Evolutionary conservation across 2,888 invertebrate species (phyloP), one percentile per base, ranked within the genome.

Genomic region (Merodon equestris): DNA sequence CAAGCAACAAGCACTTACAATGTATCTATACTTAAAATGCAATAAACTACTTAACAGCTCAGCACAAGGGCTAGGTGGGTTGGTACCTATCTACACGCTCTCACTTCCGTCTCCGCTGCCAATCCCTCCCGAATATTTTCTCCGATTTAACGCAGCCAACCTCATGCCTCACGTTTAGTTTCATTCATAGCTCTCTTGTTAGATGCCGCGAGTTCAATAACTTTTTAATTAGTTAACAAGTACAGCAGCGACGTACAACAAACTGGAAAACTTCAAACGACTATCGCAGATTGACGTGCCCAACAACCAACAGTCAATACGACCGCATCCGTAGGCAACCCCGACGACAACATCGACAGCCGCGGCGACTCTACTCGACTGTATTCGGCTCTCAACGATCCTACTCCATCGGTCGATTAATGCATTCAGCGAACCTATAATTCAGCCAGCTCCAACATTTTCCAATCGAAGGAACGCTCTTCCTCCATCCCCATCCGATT

Each of bases 181-280:
- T 27, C 27, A 7, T 27, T 27, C 27, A 7, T 27, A 7, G 27
- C 7, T 27, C 27, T 27, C 27, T 27, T 27, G 7, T 4, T 27
- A 27, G 27, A 4, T 17, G 18, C 51, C 27, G 17, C 40, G 61
- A 57, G 76, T 77, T 77, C 76, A 77, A 77, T 67, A 67, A 73
- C 73, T 67, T 57, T 73, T 77, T 73, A 73, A 77, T 77, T 77
- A 77, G 60, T 51, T 66, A 51, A 57, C 60, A 58, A 54, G 51
- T 17, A 40, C 27, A 13, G 44, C 54, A 66, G 12, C 19, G 44
- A 61, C 70, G 36, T 51, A 60, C 3, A 2, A 13, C 9, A 63
- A 63, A 63, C 44, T 63, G 50, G 45, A 58, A 27, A 27, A 27
- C 27, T 27, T 27, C 27, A 27, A 58, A 61, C 15, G 60, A 45